Evolutionary conservation across 2,113 vertebrate species (phyloP).

Genomic region (Cololabis saira): DNA sequence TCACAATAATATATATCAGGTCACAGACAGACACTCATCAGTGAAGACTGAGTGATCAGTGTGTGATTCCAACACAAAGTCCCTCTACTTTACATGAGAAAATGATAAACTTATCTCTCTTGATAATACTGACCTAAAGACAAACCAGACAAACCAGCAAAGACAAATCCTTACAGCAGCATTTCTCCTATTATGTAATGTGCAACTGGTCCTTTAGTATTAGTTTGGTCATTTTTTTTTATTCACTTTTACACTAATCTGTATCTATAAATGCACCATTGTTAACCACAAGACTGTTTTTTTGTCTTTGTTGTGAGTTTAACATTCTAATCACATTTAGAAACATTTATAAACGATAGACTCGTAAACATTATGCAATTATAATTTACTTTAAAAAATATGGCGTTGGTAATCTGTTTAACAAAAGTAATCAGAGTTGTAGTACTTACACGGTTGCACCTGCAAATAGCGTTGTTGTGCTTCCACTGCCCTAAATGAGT

Average conservation of each 20-base stretch:
- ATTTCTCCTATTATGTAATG: neutral
- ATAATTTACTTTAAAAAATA: too few species aligned
- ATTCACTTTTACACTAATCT: neutral
- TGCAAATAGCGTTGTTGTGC: slow-evolving; percentile 30
- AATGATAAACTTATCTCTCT: slow-evolving; percentile 42
- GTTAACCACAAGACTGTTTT: too few species aligned
- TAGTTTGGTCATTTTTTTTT: neutral
- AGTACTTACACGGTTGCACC: slow-evolving; percentile 26
- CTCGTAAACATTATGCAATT: too few species aligned
- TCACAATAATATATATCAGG: neutral
- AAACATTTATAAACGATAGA: too few species aligned
- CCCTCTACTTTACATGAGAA: slow-evolving; percentile 6
- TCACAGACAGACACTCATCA: slow-evolving; percentile 32
- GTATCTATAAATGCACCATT: too few species aligned
- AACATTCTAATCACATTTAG: too few species aligned
- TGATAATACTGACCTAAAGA: neutral
- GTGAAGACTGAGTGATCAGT: slow-evolving; percentile 45
- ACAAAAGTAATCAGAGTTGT: neutral
- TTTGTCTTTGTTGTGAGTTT: too few species aligned
- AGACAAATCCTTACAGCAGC: neutral
- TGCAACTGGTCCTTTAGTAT: neutral
- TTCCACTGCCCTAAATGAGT: slow-evolving; percentile 34
- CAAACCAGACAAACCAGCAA: neutral
- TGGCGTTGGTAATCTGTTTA: neutral
- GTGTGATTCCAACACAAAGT: slow-evolving; percentile 62